A percentile compares a stretch with the other conserved stretches of the same genome.
These are phyloP conservation scores for Vanacampus margaritifer DNA, from an alignment of 2,113 vertebrate species.

Conservation along the genomic window DNA sequence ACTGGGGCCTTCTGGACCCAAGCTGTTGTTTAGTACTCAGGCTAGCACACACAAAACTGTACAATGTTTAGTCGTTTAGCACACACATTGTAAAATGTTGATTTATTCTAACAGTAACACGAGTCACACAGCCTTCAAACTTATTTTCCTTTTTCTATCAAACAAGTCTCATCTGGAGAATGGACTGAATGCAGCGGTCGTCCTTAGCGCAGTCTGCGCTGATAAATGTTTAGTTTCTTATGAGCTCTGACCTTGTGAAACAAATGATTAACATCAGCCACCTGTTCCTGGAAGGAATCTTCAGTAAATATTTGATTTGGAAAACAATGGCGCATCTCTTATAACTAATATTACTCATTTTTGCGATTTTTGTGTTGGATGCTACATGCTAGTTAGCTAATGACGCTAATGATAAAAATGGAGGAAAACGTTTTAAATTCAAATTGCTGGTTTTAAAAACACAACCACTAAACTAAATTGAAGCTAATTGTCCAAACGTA, in stretches of 20 bases:
- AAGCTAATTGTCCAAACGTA: background rate
- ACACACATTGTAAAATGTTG: constrained; percentile 18
- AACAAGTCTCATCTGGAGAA: constrained; percentile 4
- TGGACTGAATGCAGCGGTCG: constrained; percentile 8
- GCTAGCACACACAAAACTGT: constrained; percentile 3
- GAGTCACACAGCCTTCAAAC: constrained; percentile 3
- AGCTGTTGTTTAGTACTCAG: constrained; percentile 40
- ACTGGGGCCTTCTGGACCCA: constrained; percentile 59
- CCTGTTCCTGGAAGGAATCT: background rate
- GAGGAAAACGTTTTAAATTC: background rate
- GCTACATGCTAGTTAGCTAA: no score
- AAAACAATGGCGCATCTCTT: background rate
- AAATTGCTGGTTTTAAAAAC: background rate
- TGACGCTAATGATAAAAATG: no score
- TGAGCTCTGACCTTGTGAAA: background rate
- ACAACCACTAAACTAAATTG: background rate
- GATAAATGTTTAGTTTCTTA: constrained; percentile 2
- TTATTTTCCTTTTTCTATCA: background rate
- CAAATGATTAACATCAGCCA: background rate
- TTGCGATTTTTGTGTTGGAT: no score
- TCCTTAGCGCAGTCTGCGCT: constrained; percentile 14
- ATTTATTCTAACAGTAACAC: constrained; percentile 1
- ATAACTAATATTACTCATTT: background rate
- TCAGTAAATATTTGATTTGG: constrained; percentile 2
- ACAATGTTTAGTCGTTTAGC: background rate